Base-by-base conservation (phyloP, 2,113 vertebrate species). In the Xerus inauris region DNA sequence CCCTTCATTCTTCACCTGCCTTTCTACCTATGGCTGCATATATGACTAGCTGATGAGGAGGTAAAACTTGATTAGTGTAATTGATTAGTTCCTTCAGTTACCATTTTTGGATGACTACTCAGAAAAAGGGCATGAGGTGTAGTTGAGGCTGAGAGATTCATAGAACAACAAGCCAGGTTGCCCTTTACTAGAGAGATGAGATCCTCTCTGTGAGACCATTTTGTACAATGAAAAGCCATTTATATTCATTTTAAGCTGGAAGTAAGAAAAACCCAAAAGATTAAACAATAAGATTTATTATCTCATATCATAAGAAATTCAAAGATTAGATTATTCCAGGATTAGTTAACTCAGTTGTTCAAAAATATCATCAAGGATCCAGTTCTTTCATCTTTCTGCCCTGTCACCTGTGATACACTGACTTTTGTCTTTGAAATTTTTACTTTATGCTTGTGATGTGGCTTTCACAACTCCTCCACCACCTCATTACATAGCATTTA, bases 251-350 rank as follows among this genome's bases (percentile, higher is more conserved):
- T 84, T 72, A 88, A 72, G 26, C 8, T 91, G 22, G 19, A 91
- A 79, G 38, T 77, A 88, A 73, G 19, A 69, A 59, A 88, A 83
- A 77, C 42, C 38, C 20, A 13, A 71, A 79, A 84, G 22, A 80
- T 79, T 83, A 90, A 87, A 73, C 16, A 67, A 42, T 47, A 79
- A 84, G 22, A 86, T 94, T 79, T 72, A 67, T 47, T 95, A 38
- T 69, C 38, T 79, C 26, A 86, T 8, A 86, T 62, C 5, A 54
- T 40, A 89, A 35, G 5, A 51, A 75, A 16, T 72, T 12, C 30
- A 81, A 59, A 82, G 57, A 54, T 49, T 57, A 11, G 22, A 20
- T 26, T 90, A 2, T 80, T 59, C 19, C 16, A 72, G 16, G 30
- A 64, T 93, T 91, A 35, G 65, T 65, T 75, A 40, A 80, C 71